Conservation (phyloP, 2,113 vertebrate species). For the Hippocampus barbouri region DNA sequence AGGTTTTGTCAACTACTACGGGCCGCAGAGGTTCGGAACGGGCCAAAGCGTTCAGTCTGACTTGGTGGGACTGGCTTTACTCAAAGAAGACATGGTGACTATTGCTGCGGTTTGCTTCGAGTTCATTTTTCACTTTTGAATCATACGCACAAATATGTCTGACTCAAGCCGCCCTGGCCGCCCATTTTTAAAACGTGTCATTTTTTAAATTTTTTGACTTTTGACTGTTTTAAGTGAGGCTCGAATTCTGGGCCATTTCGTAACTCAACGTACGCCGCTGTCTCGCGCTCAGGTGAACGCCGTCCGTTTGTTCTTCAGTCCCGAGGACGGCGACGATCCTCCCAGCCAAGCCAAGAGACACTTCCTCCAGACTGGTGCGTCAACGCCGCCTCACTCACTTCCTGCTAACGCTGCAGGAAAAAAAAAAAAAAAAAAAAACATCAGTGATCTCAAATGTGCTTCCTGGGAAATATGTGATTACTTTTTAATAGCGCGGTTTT, state of each 20-base stretch:
- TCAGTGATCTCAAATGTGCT: neutral
- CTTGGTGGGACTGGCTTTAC: conserved; percentile 74
- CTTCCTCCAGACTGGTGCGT: conserved; percentile 85
- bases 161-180: too few species aligned
- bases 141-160: too few species aligned
- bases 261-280: too few species aligned
- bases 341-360: conserved; percentile 85
- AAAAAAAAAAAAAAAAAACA: neutral
- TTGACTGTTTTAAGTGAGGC: too few species aligned
- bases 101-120: too few species aligned
- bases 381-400: neutral
- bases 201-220: too few species aligned
- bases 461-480: neutral
- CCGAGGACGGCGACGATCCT: conserved; percentile 83
- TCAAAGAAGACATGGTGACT: conserved; percentile 65
- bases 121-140: too few species aligned
- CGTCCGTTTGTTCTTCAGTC: conserved; percentile 87
- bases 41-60: conserved; percentile 77
- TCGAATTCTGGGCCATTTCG: too few species aligned
- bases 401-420: neutral
- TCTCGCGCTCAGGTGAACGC: conserved; percentile 74
- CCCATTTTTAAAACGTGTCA: too few species aligned
- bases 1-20: conserved; percentile 70
- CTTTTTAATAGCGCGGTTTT: neutral
- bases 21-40: conserved; percentile 75